Evolutionary conservation across 2,888 invertebrate species (phyloP), one percentile per base, ranked within the genome.

Genomic region (Drosophila borborema): DNA sequence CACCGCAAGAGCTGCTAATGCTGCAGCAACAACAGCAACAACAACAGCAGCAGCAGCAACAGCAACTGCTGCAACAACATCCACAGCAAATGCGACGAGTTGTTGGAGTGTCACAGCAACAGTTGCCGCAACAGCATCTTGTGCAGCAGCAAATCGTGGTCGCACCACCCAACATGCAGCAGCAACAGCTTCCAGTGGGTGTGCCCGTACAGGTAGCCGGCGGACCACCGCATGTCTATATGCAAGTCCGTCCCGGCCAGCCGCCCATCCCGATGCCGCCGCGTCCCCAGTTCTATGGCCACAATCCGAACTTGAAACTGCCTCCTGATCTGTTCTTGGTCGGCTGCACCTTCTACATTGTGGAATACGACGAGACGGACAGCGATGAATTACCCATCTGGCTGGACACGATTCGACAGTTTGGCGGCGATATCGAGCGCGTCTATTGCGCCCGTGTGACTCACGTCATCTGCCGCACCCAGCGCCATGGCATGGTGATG

Each of bases 331-430:
- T 98, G 63, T 99, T 98, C 93, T 94, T 99, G 53, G 94, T 98
- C 40, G 99, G 99, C 9, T 99, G 99, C 92, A 96, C 98, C 41
- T 99, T 99, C 92, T 97, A 96, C 74, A 96, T 98, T 75, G 96
- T 96, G 79, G 97, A 97, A 88, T 97, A 97, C 90, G 96, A 97
- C 75, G 94, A 95, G 77, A 95, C 95, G n/a, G 94, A 95, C 91
- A 94, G 95, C 0, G 91, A 94, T 14, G 95, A 96, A 77, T 93
- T 95, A 20, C 94, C 94, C 28, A 89, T 94, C 1, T 97, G 96
- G 97, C 93, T 95, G 79, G 95, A 96, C 93, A 95, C 96, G 0
- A 96, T 98, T 61, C 95, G 95, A 66, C 95, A 96, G 71, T 95
- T 96, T 92, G 98, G 98, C 10, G 99, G 98, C 5, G 97, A 98